These are phyloP conservation scores for Halictus ligatus DNA, from an alignment of 2,888 invertebrate species.

Conservation along the genomic window DNA sequence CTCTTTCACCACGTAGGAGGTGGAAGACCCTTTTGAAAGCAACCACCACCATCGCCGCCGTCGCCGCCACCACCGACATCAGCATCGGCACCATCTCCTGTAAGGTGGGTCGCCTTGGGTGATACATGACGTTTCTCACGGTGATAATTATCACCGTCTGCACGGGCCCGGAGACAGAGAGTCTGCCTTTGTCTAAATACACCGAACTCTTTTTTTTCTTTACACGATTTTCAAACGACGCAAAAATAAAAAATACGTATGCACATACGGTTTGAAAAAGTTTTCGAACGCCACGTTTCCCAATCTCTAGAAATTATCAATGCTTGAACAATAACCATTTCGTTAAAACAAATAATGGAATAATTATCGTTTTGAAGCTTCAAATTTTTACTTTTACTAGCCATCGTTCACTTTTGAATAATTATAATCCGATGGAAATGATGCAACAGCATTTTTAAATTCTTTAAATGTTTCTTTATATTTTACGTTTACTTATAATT, in stretches of 20 bases:
- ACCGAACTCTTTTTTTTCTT: neutral
- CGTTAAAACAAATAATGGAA: too few relatives aligned
- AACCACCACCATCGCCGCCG: constrained; percentile 54
- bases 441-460: too few relatives aligned
- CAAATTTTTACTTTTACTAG: too few relatives aligned
- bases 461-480: too few relatives aligned
- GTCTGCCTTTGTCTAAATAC: neutral
- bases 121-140: constrained; percentile 73
- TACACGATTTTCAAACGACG: neutral
- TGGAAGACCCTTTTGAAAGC: constrained; percentile 67
- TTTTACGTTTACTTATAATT: too few relatives aligned
- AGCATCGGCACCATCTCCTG: constrained; percentile 61
- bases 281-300: too few relatives aligned
- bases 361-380: too few relatives aligned
- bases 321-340: too few relatives aligned
- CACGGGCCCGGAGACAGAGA: neutral
- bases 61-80: constrained; percentile 50
- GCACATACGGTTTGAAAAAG: too few relatives aligned
- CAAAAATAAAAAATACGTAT: neutral
- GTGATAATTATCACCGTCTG: constrained; percentile 78
- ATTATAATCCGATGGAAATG: too few relatives aligned
- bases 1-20: constrained; percentile 43
- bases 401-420: too few relatives aligned
- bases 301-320: too few relatives aligned
- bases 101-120: constrained; percentile 70